Evolutionary conservation across 2,888 invertebrate genomes (phyloP).

Genomic region (Tetragonula carbonaria): DNA sequence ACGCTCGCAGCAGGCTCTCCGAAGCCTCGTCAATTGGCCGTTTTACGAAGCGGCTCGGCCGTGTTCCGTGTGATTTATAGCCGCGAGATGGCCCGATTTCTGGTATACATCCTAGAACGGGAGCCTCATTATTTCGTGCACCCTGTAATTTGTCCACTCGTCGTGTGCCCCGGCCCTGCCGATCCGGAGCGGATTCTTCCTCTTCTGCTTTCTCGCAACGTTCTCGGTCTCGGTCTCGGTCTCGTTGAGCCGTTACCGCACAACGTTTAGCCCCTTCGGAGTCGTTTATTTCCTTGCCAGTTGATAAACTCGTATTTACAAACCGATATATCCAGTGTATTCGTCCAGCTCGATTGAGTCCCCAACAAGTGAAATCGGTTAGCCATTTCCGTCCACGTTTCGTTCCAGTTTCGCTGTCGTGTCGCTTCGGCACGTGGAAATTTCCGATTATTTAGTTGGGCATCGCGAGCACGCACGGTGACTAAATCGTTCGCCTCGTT

Average conservation of each 20-base stretch:
- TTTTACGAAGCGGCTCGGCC: conserved; percentile 71
- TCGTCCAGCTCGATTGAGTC: conserved; percentile 56
- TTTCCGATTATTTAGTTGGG: background rate
- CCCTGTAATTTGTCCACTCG: conserved; percentile 83
- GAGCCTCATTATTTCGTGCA: conserved; percentile 82
- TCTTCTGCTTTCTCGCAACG: conserved; percentile 77
- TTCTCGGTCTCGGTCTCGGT: conserved; percentile 48
- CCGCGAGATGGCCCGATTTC: conserved; percentile 80
- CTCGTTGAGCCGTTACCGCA: conserved; percentile 33
- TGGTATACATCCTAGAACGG: conserved; percentile 79
- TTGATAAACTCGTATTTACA: conserved; percentile 60
- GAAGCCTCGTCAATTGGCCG: conserved; percentile 65
- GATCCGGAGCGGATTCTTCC: conserved; percentile 56
- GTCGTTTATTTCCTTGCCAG: conserved; percentile 43
- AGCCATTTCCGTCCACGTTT: conserved; percentile 35
- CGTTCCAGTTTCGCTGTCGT: conserved; percentile 4
- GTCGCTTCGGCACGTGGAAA: background rate
- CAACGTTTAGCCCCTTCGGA: conserved; percentile 26
- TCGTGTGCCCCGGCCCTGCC: conserved; percentile 74
- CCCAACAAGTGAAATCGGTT: conserved; percentile 44
- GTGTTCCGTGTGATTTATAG: conserved; percentile 80
- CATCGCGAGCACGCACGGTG: background rate
- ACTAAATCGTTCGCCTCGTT: background rate
- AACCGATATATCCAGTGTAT: conserved; percentile 44
- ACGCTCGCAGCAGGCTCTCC: conserved; percentile 62